Percentiles rank a stretch among this genome's conserved stretches.
These are phyloP conservation scores for Acipenser transmontanus DNA, from an alignment of 2,797 vertebrate genomes.

Conservation along the genomic window DNA sequence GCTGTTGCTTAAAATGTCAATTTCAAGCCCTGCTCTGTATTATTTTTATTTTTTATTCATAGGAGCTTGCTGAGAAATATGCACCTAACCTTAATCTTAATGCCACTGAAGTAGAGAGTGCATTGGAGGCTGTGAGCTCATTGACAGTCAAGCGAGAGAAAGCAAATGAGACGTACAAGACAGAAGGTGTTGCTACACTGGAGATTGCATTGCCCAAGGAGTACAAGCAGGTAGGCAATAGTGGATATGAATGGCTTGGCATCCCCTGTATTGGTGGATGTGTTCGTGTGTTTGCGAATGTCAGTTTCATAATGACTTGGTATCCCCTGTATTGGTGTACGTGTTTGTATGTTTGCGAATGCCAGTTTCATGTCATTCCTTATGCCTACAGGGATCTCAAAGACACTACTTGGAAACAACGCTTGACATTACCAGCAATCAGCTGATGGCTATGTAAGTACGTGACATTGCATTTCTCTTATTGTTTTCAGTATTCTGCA, in stretches of 20 bases:
- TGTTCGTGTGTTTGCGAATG: neutral
- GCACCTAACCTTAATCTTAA: conserved; percentile 57
- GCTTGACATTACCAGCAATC: conserved; percentile 70
- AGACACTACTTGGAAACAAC: conserved; percentile 60
- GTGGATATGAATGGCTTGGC: too few relatives aligned
- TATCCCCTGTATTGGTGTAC: too few relatives aligned
- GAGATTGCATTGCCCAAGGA: conserved; percentile 73
- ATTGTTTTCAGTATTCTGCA: too few relatives aligned
- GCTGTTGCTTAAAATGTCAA: too few relatives aligned
- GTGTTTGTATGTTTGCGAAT: too few relatives aligned
- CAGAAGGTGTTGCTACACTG: conserved; percentile 74
- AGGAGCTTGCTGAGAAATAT: conserved; percentile 77
- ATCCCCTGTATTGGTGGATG: too few relatives aligned
- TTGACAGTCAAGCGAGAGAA: conserved; percentile 72
- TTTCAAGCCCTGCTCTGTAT: too few relatives aligned
- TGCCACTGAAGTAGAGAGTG: conserved; percentile 50
- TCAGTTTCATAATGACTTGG: too few relatives aligned
- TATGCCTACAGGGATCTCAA: conserved; percentile 46
- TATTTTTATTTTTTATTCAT: conserved; percentile 20
- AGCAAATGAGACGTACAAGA: conserved; percentile 72
- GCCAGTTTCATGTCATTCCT: neutral
- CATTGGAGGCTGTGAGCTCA: conserved; percentile 74
- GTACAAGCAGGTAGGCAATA: conserved; percentile 34
- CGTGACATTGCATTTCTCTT: too few relatives aligned
- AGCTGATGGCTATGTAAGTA: conserved; percentile 77